A percentile compares a stretch with the other conserved stretches of the same genome.
Conservation (phyloP, 2,888 invertebrate genomes). For the Heliothis peltigera region DNA sequence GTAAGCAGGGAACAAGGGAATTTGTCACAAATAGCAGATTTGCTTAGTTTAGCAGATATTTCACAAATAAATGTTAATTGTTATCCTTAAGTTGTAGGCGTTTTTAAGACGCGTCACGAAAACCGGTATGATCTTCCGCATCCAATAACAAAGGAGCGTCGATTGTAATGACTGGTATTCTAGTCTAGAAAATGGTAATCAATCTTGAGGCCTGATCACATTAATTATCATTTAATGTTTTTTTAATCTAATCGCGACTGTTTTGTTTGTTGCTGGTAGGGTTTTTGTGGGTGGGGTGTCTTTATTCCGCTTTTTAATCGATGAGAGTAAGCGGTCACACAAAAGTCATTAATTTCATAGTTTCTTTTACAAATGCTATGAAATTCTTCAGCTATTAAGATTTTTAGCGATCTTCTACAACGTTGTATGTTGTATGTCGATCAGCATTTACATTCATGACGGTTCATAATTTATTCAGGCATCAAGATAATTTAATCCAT, state of each 20-base stretch:
- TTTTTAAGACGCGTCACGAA: slow-evolving; percentile 7
- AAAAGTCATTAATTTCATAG: too few species aligned
- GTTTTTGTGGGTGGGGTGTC: too few species aligned
- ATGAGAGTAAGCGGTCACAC: too few species aligned
- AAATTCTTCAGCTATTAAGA: too few species aligned
- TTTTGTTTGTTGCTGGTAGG: too few species aligned
- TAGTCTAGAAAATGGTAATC: not conserved
- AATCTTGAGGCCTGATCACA: not conserved
- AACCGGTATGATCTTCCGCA: slow-evolving; percentile 27
- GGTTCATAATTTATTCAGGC: not conserved
- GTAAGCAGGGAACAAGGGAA: too few species aligned
- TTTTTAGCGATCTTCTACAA: too few species aligned
- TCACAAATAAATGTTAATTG: not conserved
- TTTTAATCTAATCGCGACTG: not conserved
- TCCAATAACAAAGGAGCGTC: slow-evolving; percentile 2
- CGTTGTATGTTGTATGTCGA: not conserved
- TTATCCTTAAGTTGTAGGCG: not conserved
- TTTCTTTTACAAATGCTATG: too few species aligned
- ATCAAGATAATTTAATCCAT: slow-evolving; percentile 4
- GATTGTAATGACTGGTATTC: slow-evolving; percentile 2
- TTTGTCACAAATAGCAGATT: too few species aligned
- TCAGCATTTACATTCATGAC: not conserved
- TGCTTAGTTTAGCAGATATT: not conserved
- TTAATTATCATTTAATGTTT: not conserved
- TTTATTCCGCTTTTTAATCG: too few species aligned